These are phyloP conservation scores for Polydrusus pterygomalis DNA, from an alignment of 2,888 invertebrate species.

Conservation along the genomic window DNA sequence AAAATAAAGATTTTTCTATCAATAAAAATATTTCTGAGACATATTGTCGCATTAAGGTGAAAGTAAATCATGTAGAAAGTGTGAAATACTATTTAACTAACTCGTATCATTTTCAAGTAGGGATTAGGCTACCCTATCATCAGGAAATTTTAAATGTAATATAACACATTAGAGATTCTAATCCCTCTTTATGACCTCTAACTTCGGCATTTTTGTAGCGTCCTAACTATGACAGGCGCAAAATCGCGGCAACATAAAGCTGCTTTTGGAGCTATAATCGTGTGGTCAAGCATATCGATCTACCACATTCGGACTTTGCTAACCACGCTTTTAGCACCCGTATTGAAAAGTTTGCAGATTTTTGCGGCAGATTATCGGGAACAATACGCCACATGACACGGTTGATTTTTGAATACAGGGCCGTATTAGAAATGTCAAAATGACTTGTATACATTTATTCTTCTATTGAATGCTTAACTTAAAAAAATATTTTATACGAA, in stretches of 20 bases:
- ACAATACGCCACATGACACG: constrained; percentile 49
- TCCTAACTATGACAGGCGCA: constrained; percentile 58
- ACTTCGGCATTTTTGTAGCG: constrained; percentile 38
- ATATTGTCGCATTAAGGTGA: background rate
- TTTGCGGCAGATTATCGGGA: constrained; percentile 36
- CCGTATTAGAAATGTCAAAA: background rate
- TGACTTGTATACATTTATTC: too few species aligned
- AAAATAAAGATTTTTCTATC: background rate
- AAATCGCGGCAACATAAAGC: constrained; percentile 60
- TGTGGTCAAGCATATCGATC: constrained; percentile 62
- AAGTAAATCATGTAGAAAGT: background rate
- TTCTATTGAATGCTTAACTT: too few species aligned
- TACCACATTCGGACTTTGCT: constrained; percentile 56
- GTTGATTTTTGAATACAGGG: constrained; percentile 44
- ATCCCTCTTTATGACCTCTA: constrained; percentile 36
- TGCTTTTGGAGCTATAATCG: constrained; percentile 52
- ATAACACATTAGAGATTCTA: constrained; percentile 23
- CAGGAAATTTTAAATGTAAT: constrained; percentile 21
- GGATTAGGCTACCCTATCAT: background rate
- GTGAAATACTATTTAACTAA: constrained; percentile 25
- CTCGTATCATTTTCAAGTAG: constrained; percentile 17
- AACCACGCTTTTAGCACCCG: constrained; percentile 53
- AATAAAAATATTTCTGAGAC: background rate
- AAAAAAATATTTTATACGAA: too few species aligned
- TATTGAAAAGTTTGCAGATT: constrained; percentile 50